Conservation (phyloP, 2,888 invertebrate genomes). For the Ormyrus nitidulus region DNA sequence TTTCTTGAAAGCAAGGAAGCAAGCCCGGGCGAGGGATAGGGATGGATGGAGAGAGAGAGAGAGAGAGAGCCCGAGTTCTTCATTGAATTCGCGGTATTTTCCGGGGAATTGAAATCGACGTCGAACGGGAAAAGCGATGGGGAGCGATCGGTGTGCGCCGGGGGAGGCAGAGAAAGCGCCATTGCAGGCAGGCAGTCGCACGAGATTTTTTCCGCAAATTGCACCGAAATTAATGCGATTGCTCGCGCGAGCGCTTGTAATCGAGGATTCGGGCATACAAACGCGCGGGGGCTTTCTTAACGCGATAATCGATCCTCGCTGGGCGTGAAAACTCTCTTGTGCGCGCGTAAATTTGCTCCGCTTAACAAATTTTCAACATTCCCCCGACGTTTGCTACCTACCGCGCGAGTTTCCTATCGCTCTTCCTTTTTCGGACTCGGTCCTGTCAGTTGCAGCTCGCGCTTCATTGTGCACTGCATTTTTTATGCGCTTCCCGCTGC, state of each 20-base stretch:
- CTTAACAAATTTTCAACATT: conserved; percentile 37
- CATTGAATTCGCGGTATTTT: conserved; percentile 41
- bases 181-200: conserved; percentile 5
- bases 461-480: no score
- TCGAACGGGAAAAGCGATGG: conserved; percentile 18
- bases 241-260: conserved; percentile 18
- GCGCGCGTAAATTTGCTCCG: conserved; percentile 40
- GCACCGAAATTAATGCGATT: conserved; percentile 44
- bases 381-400: not conserved
- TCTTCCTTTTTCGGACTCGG: not conserved
- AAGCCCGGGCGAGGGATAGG: not conserved
- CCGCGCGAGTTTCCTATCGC: not conserved
- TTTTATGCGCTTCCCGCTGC: no score
- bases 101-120: conserved; percentile 47
- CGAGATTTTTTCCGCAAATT: conserved; percentile 46
- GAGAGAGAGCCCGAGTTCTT: conserved; percentile 15
- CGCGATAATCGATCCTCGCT: conserved; percentile 50
- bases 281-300: conserved; percentile 18
- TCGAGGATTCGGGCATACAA: not conserved
- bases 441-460: no score
- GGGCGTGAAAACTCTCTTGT: conserved; percentile 52
- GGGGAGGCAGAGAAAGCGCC: not conserved
- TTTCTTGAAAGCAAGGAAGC: conserved; percentile 22
- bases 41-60: not conserved
- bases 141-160: not conserved